These are phyloP conservation scores for Leucania comma DNA, from an alignment of 2,888 invertebrate species.

Conservation along the genomic window DNA sequence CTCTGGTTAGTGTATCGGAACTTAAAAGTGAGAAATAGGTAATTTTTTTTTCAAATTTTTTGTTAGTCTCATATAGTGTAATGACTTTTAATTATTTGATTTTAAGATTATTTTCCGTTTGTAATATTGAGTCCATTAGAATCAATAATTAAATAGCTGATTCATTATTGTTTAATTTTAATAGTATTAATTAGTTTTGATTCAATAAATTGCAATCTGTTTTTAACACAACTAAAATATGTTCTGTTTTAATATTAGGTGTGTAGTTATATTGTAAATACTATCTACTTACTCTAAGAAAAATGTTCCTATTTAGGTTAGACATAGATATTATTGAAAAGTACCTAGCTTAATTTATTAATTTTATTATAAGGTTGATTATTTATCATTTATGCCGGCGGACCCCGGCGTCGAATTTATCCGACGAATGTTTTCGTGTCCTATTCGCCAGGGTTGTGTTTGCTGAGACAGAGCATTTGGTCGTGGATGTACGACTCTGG, in stretches of 20 bases:
- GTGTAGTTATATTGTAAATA: slow-evolving; percentile 66
- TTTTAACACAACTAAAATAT: background rate
- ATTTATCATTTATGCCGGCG: slow-evolving; percentile 78
- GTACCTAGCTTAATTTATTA: slow-evolving; percentile 34
- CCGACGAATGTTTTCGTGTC: no score
- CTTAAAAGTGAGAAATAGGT: no score
- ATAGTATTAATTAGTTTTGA: background rate
- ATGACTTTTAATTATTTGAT: background rate
- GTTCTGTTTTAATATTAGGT: slow-evolving; percentile 1
- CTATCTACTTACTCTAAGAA: slow-evolving; percentile 49
- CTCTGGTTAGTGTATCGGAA: no score
- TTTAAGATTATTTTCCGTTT: no score
- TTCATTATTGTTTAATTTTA: background rate
- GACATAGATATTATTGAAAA: slow-evolving; percentile 37
- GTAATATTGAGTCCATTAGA: background rate
- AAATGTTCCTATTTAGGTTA: slow-evolving; percentile 78
- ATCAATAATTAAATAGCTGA: background rate
- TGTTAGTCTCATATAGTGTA: no score
- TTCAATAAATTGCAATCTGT: background rate
- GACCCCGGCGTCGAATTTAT: no score
- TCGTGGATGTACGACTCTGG: no score
- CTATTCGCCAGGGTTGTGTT: no score
- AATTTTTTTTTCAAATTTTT: background rate
- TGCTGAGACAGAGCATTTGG: no score
- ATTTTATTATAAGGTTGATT: slow-evolving; percentile 76